Base-by-base conservation (phyloP, 2,113 vertebrate species). In the Picathartes gymnocephalus region DNA sequence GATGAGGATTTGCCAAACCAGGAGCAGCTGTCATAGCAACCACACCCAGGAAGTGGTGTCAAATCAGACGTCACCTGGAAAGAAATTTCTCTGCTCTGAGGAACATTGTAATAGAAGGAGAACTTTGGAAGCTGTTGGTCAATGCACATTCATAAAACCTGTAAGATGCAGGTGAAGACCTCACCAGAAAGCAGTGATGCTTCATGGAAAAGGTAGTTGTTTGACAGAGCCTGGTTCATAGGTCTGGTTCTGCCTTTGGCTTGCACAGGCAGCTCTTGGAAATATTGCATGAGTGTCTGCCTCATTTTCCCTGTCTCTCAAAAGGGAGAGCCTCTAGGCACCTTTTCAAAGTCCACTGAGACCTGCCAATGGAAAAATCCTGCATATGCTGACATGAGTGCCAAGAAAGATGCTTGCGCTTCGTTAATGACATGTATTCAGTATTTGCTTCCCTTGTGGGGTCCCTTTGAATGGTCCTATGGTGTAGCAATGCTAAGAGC, bases 21-120 rank as follows among this genome's bases (percentile, higher is more conserved):
- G 71, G 24, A 92, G 35, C 85, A 91, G 87, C 74, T 85, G 81
- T 80, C 79, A 90, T 86, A 91, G 90, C 85, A 93, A 86, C 79
- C 28, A 50, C 33, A 87, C 51, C 68, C 39, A 81, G 53, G 21
- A 77, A 84, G 30, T 47, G 27, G 13, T 70, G 39, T 91, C 45
- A 90, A 88, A 37, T 48, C 72, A 91, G 54, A 57, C 0, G 0
- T 82, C 42, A 95, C 76, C 76, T 88, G 60, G 51, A 86, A 91
- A 85, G 31, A 90, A 83, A 90, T 60, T 66, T 80, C 33, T 24
- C 15, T 9, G 2, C 35, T 86, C 18, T 66, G 60, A 91, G 39
- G 27, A 93, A 60, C 30, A 48, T 1, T n/a, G 23, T 39, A 90
- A 50, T 4, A 39, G 37, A 86, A 84, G 33, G 11, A 72, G 88